Evolutionary conservation across 2,888 invertebrate genomes (phyloP).

Genomic region (Drosophila multiciliata): DNA sequence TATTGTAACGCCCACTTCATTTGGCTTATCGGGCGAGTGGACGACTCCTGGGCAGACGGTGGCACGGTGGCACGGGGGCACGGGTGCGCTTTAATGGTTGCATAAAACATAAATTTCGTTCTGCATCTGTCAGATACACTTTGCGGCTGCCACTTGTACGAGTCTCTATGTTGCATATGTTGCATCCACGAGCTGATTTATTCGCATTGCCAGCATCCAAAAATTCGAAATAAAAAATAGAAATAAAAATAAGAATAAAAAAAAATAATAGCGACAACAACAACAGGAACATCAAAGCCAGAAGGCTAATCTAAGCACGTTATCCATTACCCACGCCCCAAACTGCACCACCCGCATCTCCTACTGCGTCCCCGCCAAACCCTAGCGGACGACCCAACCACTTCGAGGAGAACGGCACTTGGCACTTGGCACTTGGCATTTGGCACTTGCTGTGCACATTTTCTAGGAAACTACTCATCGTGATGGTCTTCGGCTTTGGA

Average conservation of each 20-base stretch:
- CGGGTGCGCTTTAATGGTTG: constrained; percentile 62
- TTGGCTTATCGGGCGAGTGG: constrained; percentile 63
- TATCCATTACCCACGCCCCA: constrained; percentile 70
- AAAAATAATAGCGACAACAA: neutral
- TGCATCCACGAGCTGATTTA: constrained; percentile 63
- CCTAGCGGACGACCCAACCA: neutral
- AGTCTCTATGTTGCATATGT: constrained; percentile 30
- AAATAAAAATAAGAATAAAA: constrained; percentile 1
- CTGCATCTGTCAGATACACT: constrained; percentile 77
- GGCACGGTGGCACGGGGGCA: constrained; percentile 1
- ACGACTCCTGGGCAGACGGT: constrained; percentile 5
- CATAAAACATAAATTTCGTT: constrained; percentile 72
- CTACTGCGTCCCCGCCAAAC: neutral
- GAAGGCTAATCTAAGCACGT: constrained; percentile 75
- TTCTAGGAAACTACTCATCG: constrained; percentile 60
- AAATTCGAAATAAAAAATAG: constrained; percentile 1
- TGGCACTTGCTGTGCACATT: constrained; percentile 69
- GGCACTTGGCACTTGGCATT: constrained; percentile 62
- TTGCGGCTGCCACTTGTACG: constrained; percentile 41
- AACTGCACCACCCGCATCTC: neutral
- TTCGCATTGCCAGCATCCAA: constrained; percentile 40
- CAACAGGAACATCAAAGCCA: constrained; percentile 21
- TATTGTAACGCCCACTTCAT: constrained; percentile 71
- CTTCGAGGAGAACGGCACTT: constrained; percentile 44
- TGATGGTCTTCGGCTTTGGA: constrained; percentile 15